Conservation (phyloP, 2,888 invertebrate genomes). For the Amphipyra berbera region DNA sequence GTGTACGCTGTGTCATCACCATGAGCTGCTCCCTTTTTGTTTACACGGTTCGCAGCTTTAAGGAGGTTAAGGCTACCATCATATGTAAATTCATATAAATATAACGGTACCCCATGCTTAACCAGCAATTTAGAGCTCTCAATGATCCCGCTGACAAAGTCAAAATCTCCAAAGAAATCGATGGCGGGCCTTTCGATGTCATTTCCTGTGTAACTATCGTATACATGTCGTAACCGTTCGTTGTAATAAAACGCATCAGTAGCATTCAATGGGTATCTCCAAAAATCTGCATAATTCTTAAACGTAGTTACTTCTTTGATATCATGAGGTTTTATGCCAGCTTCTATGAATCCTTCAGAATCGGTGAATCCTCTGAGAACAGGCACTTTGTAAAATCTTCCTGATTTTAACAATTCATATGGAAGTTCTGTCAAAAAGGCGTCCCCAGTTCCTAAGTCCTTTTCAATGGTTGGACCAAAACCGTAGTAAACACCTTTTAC, state of each 20-base stretch:
- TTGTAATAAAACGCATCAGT: slow-evolving; percentile 56
- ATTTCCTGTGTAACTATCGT: slow-evolving; percentile 38
- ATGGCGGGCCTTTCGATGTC: slow-evolving; percentile 59
- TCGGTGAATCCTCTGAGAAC: slow-evolving; percentile 81
- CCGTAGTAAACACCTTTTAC: slow-evolving; percentile 46
- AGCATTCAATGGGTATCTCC: slow-evolving; percentile 41
- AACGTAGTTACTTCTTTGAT: slow-evolving; percentile 59
- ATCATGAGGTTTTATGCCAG: slow-evolving; percentile 60
- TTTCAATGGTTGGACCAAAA: slow-evolving; percentile 75
- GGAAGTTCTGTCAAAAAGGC: slow-evolving; percentile 71
- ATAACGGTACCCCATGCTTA: slow-evolving; percentile 57
- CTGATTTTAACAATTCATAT: slow-evolving; percentile 76
- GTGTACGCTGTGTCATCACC: slow-evolving; percentile 67
- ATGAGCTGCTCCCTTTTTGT: slow-evolving; percentile 65
- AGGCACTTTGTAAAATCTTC: slow-evolving; percentile 78
- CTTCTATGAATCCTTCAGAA: slow-evolving; percentile 65
- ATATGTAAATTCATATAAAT: slow-evolving; percentile 70
- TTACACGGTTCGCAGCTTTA: slow-evolving; percentile 44
- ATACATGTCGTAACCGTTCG: slow-evolving; percentile 48
- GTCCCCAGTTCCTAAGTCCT: slow-evolving; percentile 66
- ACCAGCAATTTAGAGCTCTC: slow-evolving; percentile 46
- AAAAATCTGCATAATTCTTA: slow-evolving; percentile 62
- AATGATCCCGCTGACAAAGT: slow-evolving; percentile 65
- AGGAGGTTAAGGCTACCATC: slow-evolving; percentile 67
- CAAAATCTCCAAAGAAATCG: slow-evolving; percentile 72